Base-by-base conservation (phyloP, 1,140 invertebrate species). In the Eubasilissa regina region DNA sequence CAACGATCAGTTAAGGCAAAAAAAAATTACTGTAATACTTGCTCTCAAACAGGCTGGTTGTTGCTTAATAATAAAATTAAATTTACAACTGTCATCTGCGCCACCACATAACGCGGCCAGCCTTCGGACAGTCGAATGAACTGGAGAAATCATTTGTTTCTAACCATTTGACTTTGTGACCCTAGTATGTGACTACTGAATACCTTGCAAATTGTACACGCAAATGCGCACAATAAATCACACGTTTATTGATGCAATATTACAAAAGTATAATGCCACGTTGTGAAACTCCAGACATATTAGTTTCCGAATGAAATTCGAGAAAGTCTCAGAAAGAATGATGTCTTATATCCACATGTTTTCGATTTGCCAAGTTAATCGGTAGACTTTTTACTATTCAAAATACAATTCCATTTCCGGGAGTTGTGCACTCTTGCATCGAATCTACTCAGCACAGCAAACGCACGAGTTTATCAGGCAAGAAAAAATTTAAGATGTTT, bases 11-110 rank as follows among this genome's bases (percentile, higher is more conserved):
- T 58, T 43, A 58, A 75, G 73, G 51, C 53, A 43, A 73, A 75
- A 75, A 75, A 75, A 15, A 73, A 15, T 17, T n/a, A 56, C 70
- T 19, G 45, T 47, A 48, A 45, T 56, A 58, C 51, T 44, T 60
- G 73, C 44, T 75, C 55, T 17, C 43, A 47, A 75, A 75, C 47
- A 47, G 45, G 45, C 45, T 70, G 66, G 66, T 70, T 58, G 70
- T 44, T 48, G 43, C 53, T 68, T 68, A 51, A 51, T 17, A 19
- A 75, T 58, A 58, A 75, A 75, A 75, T 75, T 75, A 75, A 43
- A 75, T 75, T 75, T 75, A 58, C 73, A 75, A 58, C 73, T 75
- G 73, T 75, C 73, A 75, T 75, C 55, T 75, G 73, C 35, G 43
- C 53, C 53, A 75, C 51, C 44, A 45, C 55, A 58, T 60, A 58